Evolutionary conservation across 2,113 vertebrate genomes (phyloP).

Genomic region (Spilogale gracilis): DNA sequence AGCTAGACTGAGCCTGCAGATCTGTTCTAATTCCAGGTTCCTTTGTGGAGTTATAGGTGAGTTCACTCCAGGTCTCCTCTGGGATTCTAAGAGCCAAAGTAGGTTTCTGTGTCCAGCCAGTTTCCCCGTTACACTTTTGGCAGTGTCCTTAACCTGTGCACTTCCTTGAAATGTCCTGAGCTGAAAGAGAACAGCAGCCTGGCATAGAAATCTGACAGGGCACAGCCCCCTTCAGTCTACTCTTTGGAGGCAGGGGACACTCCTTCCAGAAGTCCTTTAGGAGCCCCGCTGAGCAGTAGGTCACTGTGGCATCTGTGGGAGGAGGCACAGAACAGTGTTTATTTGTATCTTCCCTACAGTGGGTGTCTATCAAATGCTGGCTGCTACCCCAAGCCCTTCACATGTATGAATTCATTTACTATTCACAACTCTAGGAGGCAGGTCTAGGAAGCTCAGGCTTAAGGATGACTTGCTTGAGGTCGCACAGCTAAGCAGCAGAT

Average conservation of each 20-base stretch:
- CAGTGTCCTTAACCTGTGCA: background rate
- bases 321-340: background rate
- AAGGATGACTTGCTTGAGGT: background rate
- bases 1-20: background rate
- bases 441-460: background rate
- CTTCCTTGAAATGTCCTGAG: constrained; percentile 7
- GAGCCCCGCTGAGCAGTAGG: background rate
- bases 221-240: background rate
- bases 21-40: background rate
- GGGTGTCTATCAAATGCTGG: background rate
- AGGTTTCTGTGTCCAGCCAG: constrained; percentile 24
- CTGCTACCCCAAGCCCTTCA: background rate
- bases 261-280: background rate
- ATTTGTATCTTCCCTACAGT: background rate
- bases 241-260: background rate
- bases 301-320: background rate
- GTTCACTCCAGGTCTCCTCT: background rate
- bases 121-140: background rate
- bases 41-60: background rate
- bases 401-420: background rate
- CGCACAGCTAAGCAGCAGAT: background rate
- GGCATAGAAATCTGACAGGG: background rate
- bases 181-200: background rate
- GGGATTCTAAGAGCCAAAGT: background rate
- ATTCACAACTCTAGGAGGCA: background rate